These are phyloP conservation scores for Narcine bancroftii DNA, from an alignment of 2,113 vertebrate species.

Conservation along the genomic window DNA sequence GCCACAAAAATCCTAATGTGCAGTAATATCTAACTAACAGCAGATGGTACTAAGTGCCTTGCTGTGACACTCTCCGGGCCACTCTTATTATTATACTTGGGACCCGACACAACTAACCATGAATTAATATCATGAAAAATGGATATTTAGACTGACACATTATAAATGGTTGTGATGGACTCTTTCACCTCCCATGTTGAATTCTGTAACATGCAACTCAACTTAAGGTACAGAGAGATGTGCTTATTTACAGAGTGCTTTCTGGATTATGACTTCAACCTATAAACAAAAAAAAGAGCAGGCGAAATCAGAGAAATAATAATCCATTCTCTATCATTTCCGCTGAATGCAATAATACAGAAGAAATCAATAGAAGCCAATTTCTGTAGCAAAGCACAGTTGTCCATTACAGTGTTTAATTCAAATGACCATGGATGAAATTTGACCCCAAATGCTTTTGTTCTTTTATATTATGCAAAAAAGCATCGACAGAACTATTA, in stretches of 20 bases:
- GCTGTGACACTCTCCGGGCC: neutral
- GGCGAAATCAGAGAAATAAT: neutral
- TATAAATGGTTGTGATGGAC: neutral
- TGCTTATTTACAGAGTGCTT: neutral
- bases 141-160: neutral
- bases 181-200: neutral
- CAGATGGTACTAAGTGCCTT: no score
- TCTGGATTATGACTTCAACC: neutral
- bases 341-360: no score
- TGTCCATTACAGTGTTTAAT: no score
- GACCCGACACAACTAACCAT: neutral
- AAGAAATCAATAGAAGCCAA: no score
- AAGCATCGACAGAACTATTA: neutral
- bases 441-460: neutral
- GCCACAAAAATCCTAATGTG: no score
- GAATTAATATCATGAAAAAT: neutral
- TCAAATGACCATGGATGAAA: no score
- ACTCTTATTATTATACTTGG: neutral
- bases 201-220: neutral
- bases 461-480: neutral
- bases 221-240: neutral
- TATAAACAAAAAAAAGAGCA: neutral
- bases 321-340: no score
- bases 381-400: no score
- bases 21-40: no score